Conservation (phyloP, 2,797 vertebrate species). For the Liparis tanakae region DNA sequence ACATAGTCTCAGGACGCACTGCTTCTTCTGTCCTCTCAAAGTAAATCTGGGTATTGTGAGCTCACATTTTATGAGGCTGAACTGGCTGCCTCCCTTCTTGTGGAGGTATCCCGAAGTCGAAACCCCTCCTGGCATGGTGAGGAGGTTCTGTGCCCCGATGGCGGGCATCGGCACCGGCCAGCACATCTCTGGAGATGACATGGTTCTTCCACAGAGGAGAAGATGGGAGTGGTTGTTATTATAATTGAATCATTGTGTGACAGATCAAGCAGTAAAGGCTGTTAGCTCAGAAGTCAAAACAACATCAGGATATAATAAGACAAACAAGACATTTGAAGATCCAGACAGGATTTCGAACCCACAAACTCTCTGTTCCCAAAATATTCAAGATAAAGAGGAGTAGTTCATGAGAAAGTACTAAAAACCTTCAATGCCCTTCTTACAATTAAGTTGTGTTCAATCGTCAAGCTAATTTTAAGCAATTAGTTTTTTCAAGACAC, state of each 20-base stretch:
- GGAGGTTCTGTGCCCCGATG: constrained; percentile 96
- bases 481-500: too few species aligned
- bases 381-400: background rate
- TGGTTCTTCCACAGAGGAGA: constrained; percentile 79
- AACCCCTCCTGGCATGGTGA: constrained; percentile 97
- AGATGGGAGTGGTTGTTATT: background rate
- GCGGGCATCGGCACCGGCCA: constrained; percentile 97
- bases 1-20: background rate
- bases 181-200: constrained; percentile 87
- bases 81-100: constrained; percentile 96
- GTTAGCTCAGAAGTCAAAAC: background rate
- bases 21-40: background rate
- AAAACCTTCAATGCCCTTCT: background rate
- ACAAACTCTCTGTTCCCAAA: background rate
- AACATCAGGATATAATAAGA: background rate
- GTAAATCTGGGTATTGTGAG: constrained; percentile 22
- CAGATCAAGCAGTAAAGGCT: background rate
- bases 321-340: background rate
- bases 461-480: background rate
- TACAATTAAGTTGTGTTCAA: background rate
- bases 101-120: constrained; percentile 92
- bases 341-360: background rate
- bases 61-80: constrained; percentile 96
- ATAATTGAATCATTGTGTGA: background rate
- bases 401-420: background rate